Conservation (phyloP, 1,140 invertebrate genomes). For the Drosophila orosa region DNA sequence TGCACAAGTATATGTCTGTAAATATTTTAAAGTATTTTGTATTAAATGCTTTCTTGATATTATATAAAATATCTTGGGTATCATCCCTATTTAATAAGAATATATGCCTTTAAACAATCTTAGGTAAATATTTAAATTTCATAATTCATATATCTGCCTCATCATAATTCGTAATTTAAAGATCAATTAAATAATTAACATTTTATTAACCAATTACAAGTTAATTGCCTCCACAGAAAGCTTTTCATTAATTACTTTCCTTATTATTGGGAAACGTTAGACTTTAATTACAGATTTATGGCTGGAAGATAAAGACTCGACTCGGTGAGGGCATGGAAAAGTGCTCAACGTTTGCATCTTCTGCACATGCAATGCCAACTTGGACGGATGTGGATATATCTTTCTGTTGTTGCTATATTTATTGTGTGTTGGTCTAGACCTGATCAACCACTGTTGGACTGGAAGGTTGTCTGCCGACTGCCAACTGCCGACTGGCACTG, state of each 20-base stretch:
- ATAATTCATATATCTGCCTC: too few species aligned
- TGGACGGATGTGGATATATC: constrained; percentile 45
- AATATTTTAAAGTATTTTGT: neutral
- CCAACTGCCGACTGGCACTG: constrained; percentile 11
- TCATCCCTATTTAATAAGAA: neutral
- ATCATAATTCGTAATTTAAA: neutral
- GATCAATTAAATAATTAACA: neutral
- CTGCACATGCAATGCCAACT: constrained; percentile 57
- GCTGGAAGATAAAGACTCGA: neutral
- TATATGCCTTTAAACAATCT: accelerated
- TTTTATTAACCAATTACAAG: neutral
- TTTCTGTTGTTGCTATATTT: constrained; percentile 15
- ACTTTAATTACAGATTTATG: neutral
- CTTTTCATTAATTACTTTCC: neutral
- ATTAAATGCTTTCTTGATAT: neutral
- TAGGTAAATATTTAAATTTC: neutral
- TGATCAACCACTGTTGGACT: constrained; percentile 49
- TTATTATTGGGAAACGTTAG: neutral
- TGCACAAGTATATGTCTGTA: too few species aligned
- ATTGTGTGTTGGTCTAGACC: constrained; percentile 39
- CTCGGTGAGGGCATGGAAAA: constrained; percentile 22
- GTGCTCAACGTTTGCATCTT: constrained; percentile 68
- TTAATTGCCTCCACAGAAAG: neutral
- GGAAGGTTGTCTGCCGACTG: constrained; percentile 42
- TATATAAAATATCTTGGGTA: neutral